These are phyloP conservation scores for Lophotriccus pileatus DNA, from an alignment of 2,797 vertebrate genomes.

Conservation along the genomic window DNA sequence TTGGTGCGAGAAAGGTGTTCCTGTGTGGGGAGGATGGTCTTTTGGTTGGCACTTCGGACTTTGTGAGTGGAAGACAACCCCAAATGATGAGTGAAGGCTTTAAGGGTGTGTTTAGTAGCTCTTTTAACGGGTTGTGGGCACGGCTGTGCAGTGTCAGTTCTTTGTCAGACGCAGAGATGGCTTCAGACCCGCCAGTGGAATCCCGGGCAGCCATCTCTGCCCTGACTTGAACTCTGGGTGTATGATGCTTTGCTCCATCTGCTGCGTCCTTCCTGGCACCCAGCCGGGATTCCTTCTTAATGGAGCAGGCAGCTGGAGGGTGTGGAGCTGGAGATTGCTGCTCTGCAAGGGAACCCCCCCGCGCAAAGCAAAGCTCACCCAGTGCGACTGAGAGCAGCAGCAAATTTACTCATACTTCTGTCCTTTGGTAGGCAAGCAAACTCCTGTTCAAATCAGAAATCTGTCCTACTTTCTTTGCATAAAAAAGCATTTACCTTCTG, in stretches of 20 bases:
- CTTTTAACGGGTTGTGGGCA: fast-evolving
- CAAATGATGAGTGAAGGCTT: neutral
- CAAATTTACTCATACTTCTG: neutral
- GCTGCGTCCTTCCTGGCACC: neutral
- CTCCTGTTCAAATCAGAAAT: neutral
- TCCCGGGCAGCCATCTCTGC: neutral
- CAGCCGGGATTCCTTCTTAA: neutral
- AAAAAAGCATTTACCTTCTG: neutral
- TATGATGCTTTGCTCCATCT: neutral
- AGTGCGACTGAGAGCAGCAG: neutral
- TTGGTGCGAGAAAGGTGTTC: neutral
- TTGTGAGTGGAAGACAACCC: neutral
- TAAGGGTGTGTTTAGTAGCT: neutral
- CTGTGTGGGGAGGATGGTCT: neutral
- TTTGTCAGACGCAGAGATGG: neutral
- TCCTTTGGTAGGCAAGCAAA: neutral
- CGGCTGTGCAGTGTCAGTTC: neutral
- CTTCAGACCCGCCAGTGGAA: neutral
- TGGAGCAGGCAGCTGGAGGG: neutral
- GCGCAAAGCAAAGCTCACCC: neutral
- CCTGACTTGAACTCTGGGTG: neutral
- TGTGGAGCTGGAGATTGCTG: neutral
- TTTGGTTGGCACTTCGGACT: neutral
- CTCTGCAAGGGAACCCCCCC: neutral
- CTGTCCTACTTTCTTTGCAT: neutral